Evolutionary conservation across 2,797 vertebrate species (phyloP).

Genomic region (Trachurus trachurus): DNA sequence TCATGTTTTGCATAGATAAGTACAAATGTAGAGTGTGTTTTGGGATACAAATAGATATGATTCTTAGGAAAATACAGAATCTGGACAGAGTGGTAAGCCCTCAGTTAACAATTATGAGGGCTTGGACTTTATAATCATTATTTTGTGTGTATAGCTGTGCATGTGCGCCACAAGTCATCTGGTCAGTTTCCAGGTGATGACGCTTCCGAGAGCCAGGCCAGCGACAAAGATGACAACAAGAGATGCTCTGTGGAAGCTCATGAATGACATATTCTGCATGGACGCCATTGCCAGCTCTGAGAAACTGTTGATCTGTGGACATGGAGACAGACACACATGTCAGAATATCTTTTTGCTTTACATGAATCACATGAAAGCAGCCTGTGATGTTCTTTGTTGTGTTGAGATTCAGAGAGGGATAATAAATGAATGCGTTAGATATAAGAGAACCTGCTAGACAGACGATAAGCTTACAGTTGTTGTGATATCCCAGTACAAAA

Average conservation of each 20-base stretch:
- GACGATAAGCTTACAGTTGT: neutral
- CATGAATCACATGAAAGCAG: neutral
- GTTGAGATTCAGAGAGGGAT: neutral
- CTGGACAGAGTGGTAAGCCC: neutral
- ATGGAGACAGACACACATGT: neutral
- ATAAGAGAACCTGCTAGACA: neutral
- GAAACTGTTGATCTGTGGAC: constrained; percentile 79
- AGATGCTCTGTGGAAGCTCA: constrained; percentile 26
- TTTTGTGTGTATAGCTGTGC: neutral
- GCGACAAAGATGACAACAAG: constrained; percentile 50
- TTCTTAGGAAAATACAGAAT: too few relatives aligned
- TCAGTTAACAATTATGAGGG: neutral
- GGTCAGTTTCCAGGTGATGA: constrained; percentile 66
- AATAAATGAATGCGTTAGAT: neutral
- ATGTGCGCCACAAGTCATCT: constrained; percentile 26
- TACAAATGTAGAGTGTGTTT: neutral
- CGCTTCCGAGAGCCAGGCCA: constrained; percentile 60
- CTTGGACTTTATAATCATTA: neutral
- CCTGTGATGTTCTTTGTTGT: neutral
- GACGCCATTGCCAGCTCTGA: constrained; percentile 66
- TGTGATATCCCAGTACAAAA: too few relatives aligned
- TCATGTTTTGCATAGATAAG: neutral
- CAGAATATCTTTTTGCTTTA: neutral
- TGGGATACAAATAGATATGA: too few relatives aligned
- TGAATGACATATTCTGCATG: constrained; percentile 37